Conservation (phyloP, 2,888 invertebrate species). For the Lasioglossum oenotherae region DNA sequence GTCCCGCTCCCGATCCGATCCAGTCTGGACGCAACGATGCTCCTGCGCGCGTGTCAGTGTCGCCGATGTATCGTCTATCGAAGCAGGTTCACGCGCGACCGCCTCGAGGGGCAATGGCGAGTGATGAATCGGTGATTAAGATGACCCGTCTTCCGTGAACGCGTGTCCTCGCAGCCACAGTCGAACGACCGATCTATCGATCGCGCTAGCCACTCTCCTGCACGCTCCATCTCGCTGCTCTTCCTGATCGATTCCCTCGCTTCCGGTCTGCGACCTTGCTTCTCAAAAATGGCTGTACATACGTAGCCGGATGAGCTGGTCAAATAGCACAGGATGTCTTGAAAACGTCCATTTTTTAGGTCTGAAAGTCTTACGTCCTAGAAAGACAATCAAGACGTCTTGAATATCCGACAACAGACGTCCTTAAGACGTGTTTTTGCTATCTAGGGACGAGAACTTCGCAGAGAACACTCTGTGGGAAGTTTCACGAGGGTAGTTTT, state of each 20-base stretch:
- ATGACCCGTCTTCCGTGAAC: slow-evolving; percentile 64
- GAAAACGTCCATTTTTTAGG: no score
- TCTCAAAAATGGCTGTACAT: no score
- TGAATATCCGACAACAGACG: no score
- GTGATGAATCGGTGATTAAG: slow-evolving; percentile 78
- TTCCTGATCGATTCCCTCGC: slow-evolving; percentile 17
- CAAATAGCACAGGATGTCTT: no score
- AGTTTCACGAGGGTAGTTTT: no score
- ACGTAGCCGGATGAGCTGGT: no score
- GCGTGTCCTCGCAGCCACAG: slow-evolving; percentile 32
- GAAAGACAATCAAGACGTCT: no score
- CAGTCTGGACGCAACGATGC: slow-evolving; percentile 21
- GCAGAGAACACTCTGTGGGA: no score
- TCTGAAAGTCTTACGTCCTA: no score
- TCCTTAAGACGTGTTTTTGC: no score
- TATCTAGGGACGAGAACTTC: no score
- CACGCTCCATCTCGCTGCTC: neutral
- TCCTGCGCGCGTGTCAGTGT: slow-evolving; percentile 44
- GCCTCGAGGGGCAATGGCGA: slow-evolving; percentile 72
- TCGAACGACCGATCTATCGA: slow-evolving; percentile 49
- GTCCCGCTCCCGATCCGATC: neutral
- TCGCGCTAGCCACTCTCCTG: neutral
- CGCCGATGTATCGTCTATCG: slow-evolving; percentile 73
- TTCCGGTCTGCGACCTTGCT: no score
- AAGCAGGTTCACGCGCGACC: slow-evolving; percentile 70